These are phyloP conservation scores for Oreocharis arfaki DNA, from an alignment of 2,113 vertebrate genomes.

Conservation along the genomic window DNA sequence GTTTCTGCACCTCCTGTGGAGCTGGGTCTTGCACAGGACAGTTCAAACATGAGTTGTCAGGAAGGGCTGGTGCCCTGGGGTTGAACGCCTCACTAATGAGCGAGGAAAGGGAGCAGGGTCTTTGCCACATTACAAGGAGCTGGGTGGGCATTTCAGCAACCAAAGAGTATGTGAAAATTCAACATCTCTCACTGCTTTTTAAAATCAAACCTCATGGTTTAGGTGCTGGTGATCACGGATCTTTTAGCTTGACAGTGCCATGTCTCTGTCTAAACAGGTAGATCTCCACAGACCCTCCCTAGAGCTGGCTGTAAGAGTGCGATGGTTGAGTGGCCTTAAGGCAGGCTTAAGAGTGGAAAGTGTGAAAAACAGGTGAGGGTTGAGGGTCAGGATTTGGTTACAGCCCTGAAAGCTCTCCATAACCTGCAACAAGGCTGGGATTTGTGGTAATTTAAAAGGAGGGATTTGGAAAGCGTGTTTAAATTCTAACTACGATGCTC, in stretches of 20 bases:
- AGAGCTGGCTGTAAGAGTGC: background rate
- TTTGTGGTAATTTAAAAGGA: background rate
- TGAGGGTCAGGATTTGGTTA: background rate
- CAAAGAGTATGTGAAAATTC: background rate
- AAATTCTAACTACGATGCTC: background rate
- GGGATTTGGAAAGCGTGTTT: background rate
- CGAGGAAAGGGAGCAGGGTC: background rate
- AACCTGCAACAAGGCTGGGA: background rate
- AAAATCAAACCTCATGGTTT: rapidly evolving
- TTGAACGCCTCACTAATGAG: background rate
- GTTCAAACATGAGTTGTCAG: background rate
- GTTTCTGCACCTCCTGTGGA: background rate
- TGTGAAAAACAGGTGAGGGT: rapidly evolving
- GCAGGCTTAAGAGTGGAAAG: background rate
- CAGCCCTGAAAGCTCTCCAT: background rate
- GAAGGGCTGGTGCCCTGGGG: background rate
- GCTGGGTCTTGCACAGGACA: background rate
- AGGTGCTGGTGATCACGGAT: background rate
- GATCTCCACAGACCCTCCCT: background rate
- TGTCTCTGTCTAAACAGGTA: background rate
- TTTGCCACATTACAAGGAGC: background rate
- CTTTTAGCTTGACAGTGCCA: background rate
- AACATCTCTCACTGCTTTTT: background rate
- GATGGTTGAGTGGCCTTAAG: no score
- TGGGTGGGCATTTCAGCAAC: background rate